A percentile compares a stretch with the other conserved stretches of the same genome.
Evolutionary conservation across 1,140 invertebrate genomes (phyloP).

Genomic region (Cepaea nemoralis): DNA sequence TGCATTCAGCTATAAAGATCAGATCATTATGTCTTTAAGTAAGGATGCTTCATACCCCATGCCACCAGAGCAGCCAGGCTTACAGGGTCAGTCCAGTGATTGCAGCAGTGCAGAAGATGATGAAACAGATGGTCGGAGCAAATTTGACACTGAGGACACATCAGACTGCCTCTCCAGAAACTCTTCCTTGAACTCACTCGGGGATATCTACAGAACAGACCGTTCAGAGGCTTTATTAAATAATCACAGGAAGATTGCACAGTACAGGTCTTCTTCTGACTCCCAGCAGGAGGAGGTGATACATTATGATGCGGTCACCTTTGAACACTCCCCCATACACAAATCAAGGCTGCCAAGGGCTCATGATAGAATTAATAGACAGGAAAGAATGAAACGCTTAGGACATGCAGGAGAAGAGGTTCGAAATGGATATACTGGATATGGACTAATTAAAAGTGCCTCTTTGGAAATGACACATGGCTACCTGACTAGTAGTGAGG

Average conservation of each 20-base stretch:
- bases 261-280: background rate
- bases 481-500: background rate
- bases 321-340: constrained; percentile 80
- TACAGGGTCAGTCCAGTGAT: constrained; percentile 61
- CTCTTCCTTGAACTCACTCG: constrained; percentile 61
- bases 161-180: constrained; percentile 77
- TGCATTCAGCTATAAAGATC: constrained; percentile 21
- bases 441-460: constrained; percentile 21
- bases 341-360: constrained; percentile 56
- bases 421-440: background rate
- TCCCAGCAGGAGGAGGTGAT: constrained; percentile 16
- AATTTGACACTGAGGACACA: constrained; percentile 76
- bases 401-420: background rate
- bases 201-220: constrained; percentile 30
- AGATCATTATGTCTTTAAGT: background rate
- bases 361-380: constrained; percentile 30
- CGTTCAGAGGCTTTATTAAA: background rate
- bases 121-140: constrained; percentile 28
- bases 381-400: constrained; percentile 21
- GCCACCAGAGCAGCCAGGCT: constrained; percentile 51
- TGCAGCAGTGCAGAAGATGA: constrained; percentile 46
- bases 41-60: background rate
- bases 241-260: background rate
- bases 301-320: constrained; percentile 66
- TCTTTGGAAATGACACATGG: constrained; percentile 32